Conservation (phyloP, 2,888 invertebrate genomes). For the Atethmia centrago region DNA sequence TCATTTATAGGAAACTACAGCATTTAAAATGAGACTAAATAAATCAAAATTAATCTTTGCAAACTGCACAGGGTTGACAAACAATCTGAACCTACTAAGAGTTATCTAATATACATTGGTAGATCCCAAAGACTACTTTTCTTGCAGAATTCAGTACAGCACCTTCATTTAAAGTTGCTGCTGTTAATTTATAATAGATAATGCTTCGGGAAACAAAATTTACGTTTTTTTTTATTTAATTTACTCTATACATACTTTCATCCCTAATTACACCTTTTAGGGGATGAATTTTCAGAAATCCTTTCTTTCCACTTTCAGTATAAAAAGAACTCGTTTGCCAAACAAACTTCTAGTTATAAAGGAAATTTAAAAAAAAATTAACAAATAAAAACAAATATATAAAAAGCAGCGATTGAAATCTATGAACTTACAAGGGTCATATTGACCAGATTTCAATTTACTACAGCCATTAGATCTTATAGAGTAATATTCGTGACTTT, state of each 20-base stretch:
- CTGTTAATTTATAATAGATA: neutral
- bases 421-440: neutral
- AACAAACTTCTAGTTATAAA: no score
- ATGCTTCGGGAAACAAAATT: neutral
- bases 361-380: no score
- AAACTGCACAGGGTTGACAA: neutral
- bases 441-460: slow-evolving; percentile 1
- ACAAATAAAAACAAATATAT: neutral
- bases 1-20: neutral
- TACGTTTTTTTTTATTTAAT: no score
- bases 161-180: no score
- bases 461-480: slow-evolving; percentile 1
- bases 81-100: neutral
- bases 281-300: neutral
- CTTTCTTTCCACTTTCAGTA: no score
- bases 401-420: neutral
- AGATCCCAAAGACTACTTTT: neutral
- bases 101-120: no score
- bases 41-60: neutral
- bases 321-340: no score
- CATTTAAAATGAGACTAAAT: neutral
- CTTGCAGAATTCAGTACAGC: no score
- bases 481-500: slow-evolving; percentile 2
- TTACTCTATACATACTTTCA: neutral
- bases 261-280: neutral